Evolutionary conservation across 2,113 vertebrate genomes (phyloP).

Genomic region (Alethe diademata): DNA sequence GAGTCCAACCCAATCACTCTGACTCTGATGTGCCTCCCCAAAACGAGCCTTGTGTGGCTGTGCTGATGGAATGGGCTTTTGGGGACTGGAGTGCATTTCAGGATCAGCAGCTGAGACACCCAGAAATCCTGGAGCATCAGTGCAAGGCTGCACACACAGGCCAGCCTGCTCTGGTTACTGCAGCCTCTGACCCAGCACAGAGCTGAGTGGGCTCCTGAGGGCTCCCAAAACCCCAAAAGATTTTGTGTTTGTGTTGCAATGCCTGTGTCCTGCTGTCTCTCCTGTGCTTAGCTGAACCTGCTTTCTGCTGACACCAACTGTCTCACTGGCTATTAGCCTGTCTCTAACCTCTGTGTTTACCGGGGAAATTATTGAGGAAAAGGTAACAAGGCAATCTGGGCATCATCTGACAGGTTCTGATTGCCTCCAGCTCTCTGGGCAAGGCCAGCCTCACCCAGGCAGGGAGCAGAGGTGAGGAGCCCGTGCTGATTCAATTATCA

Average conservation of each 20-base stretch:
- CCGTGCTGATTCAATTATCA: neutral
- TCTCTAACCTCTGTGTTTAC: constrained; percentile 32
- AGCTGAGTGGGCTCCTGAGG: neutral
- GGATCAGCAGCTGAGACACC: no score
- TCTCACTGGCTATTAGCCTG: constrained; percentile 6
- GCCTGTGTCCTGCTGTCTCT: neutral
- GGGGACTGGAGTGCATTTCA: neutral
- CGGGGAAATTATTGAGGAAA: neutral
- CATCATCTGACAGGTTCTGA: neutral
- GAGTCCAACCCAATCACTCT: neutral
- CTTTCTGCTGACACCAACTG: neutral
- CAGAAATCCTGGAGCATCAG: neutral
- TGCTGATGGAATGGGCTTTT: neutral
- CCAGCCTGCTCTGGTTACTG: neutral
- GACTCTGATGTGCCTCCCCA: neutral
- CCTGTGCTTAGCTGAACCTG: neutral
- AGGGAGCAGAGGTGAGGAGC: neutral
- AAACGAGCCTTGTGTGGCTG: rapidly evolving
- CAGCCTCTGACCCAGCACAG: neutral
- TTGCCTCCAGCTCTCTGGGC: neutral
- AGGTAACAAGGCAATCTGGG: neutral
- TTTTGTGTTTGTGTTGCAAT: neutral
- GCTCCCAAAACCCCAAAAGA: neutral
- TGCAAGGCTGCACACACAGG: neutral
- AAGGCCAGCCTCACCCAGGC: neutral